Base-by-base conservation (phyloP, 2,888 invertebrate genomes). In the Syrista parreyssii region DNA sequence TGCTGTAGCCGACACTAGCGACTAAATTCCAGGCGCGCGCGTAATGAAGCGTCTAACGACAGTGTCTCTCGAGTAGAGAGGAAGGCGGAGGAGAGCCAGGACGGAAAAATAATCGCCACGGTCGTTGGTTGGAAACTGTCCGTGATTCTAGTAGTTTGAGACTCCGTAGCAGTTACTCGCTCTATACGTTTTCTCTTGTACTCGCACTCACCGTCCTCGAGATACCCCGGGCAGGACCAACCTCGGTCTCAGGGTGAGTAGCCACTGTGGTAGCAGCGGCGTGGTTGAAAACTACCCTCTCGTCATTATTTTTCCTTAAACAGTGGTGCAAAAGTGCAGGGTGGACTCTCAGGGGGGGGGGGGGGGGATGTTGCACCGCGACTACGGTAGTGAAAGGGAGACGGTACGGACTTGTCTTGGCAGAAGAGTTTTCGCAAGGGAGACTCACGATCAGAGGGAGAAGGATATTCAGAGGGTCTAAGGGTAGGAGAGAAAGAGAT, bases 31-130 rank as follows among this genome's bases (percentile, higher is more conserved):
- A 74, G 81, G 80, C 80, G 84, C 84, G 74, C 76, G 84, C 83
- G 84, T 85, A 86, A 86, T 86, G 86, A 86, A 86, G 84, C 86
- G 86, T 82, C 83, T 86, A 86, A 86, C 86, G 86, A 86, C 84
- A 83, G 83, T 86, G 83, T 80, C 71, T 32, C 31, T 33, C 32
- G 71, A 71, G 71, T 55, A 9, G 69, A 30, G 69, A 15, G 23
- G 23, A 55, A 9, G 12, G 31, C 71, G 71, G 23, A 30, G 12
- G 30, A 69, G 32, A 69, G 69, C 30, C 69, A 15, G 74, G 36
- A 55, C 74, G 34, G 68, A 68, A 74, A 68, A 77, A 77, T 74
- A 74, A 77, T 68, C 74, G 73, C 68, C 68, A 68, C 74, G 68
- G 32, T 32, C 74, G 68, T 74, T 68, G n/a, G n/a, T 11, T 73